Percentiles rank a stretch among this genome's conserved stretches.
Evolutionary conservation across 1,140 invertebrate genomes (phyloP).

Genomic region (Drosophila lini): DNA sequence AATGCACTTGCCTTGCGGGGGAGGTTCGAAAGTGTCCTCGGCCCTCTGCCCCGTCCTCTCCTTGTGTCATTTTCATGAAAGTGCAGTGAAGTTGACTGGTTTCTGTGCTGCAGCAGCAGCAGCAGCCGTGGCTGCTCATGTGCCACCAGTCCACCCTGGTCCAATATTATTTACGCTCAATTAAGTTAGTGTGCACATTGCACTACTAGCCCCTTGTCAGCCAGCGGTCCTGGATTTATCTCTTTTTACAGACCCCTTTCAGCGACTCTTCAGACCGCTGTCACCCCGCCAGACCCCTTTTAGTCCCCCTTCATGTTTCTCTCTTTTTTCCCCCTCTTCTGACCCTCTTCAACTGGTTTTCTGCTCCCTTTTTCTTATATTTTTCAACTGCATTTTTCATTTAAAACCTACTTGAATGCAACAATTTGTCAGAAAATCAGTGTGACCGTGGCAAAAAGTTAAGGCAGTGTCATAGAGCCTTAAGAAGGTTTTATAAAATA

Average conservation of each 20-base stretch:
- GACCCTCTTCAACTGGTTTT: not conserved
- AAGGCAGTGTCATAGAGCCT: not conserved
- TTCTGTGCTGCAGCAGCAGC: conserved; percentile 4
- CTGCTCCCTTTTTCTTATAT: not conserved
- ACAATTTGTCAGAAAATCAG: conserved; percentile 1
- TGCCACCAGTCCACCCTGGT: conserved; percentile 5
- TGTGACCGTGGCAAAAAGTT: not conserved
- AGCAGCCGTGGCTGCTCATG: conserved; percentile 16
- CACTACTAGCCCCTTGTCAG: not conserved
- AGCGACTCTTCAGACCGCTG: not conserved
- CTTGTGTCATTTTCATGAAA: conserved; percentile 24
- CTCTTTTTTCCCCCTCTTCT: not conserved
- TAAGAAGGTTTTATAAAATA: not conserved
- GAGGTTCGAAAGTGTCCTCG: not conserved
- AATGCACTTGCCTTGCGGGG: conserved; percentile 8
- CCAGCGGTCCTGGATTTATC: not conserved
- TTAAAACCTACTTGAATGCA: conserved; percentile 39
- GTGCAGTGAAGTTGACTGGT: conserved; percentile 40
- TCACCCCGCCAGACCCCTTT: too few relatives aligned
- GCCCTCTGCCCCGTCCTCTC: not conserved
- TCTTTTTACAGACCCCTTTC: not conserved
- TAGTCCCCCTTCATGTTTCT: not conserved
- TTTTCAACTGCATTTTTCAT: not conserved
- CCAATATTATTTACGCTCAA: conserved; percentile 67
- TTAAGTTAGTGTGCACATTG: conserved; percentile 48